Percentiles rank a stretch among this genome's conserved stretches.
phyloP scores from a whole-genome alignment of 2,888 invertebrate genomes.

The Melangyna quadrimaculata region DNA sequence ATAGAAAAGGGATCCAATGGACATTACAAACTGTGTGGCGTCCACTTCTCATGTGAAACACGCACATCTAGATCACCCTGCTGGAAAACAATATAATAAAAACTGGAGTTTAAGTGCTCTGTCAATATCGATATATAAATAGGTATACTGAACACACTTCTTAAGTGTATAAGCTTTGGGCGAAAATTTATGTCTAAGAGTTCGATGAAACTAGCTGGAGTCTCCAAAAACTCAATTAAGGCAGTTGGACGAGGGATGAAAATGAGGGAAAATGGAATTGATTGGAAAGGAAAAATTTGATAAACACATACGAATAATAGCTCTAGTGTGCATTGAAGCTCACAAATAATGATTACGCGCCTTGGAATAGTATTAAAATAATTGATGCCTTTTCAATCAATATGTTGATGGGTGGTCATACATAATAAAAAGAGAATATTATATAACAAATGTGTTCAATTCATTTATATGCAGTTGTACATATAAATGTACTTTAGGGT shows the following conservation, averaged over 20 bases:
- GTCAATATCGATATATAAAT: constrained; percentile 64
- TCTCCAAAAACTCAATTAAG: constrained; percentile 61
- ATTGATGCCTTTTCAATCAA: constrained; percentile 20
- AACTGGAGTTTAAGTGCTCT: constrained; percentile 66
- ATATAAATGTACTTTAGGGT: too few species aligned
- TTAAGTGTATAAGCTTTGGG: constrained; percentile 50
- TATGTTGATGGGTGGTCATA: neutral
- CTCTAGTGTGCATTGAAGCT: constrained; percentile 46
- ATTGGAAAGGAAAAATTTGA: constrained; percentile 17
- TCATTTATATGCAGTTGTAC: too few species aligned
- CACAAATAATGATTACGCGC: constrained; percentile 41
- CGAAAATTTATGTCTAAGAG: constrained; percentile 41
- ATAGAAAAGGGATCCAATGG: neutral
- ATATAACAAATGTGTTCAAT: neutral
- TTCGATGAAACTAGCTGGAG: constrained; percentile 8
- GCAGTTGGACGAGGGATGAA: neutral
- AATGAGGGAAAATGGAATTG: constrained; percentile 19
- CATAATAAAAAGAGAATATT: neutral
- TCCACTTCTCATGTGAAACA: constrained; percentile 18
- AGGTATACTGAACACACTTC: constrained; percentile 3
- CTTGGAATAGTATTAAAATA: constrained; percentile 5
- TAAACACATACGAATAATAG: neutral
- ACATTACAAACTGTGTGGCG: constrained; percentile 5
- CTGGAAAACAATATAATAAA: constrained; percentile 64
- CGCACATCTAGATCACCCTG: constrained; percentile 5